Evolutionary conservation across 2,888 invertebrate genomes (phyloP), one percentile per base, ranked within the genome.

Genomic region (Notodonta dromedarius): DNA sequence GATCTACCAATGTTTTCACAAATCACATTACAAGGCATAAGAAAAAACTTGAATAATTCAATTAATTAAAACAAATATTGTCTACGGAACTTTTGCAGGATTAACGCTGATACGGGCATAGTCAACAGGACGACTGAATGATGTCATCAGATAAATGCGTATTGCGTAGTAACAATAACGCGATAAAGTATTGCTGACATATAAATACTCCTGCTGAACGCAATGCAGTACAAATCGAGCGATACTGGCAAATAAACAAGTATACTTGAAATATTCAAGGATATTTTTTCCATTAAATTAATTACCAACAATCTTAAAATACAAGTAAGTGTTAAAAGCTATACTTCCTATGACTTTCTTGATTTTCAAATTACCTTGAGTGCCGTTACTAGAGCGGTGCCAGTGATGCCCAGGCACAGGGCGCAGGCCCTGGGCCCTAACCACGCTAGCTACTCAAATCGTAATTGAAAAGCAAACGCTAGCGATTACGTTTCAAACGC

Each of bases 311-410:
- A 46, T n/a, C 46, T n/a, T 24, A 24, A 24, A 12, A 0, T 6
- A 46, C 48, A 71, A 60, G 71, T 71, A 61, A 70, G 71, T 73
- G 42, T 56, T 58, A 44, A n/a, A 46, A 46, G 13, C n/a, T 46
- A 46, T n/a, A 44, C 5, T 12, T 11, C 13, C 9, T n/a, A 4
- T 46, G 4, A 11, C 9, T n/a, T 46, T 46, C n/a, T 4, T 46
- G 9, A 5, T 46, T 46, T n/a, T n/a, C 7, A 46, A n/a, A 46
- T 46, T n/a, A n/a, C 46, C 5, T 35, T 35, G 0, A 7, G 35
- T 35, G 7, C 24, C 24, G 24, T 24, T 2, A 24, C 2, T 24
- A 24, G 24, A 2, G 24, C 24, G 24, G 24, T 24, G 24, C 24
- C 24, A 24, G 24, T 24, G 24, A 24, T 24, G 24, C 24, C 24